Percentiles rank a stretch among this genome's conserved stretches.
phyloP scores from a whole-genome alignment of 2,797 vertebrate species.

The Characodon lateralis region DNA sequence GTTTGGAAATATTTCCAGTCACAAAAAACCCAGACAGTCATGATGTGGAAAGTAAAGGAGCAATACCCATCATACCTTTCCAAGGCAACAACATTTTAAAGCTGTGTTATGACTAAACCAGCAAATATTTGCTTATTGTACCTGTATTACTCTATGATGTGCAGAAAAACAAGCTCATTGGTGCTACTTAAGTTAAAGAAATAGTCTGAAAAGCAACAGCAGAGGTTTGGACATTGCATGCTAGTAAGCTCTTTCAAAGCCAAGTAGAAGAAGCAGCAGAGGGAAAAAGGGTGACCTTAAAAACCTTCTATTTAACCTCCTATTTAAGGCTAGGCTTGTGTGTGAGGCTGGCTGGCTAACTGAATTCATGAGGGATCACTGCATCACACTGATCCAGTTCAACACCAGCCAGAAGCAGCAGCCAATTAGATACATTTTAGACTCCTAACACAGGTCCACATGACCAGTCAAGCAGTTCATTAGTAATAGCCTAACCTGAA shows the following conservation, averaged over 20 bases:
- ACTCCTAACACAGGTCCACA: slow-evolving; percentile 22
- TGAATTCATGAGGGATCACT: slow-evolving; percentile 22
- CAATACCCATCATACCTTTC: too few relatives aligned
- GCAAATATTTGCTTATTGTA: too few relatives aligned
- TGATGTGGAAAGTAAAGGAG: too few relatives aligned
- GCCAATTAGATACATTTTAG: slow-evolving; percentile 23
- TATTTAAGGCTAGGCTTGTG: slow-evolving; percentile 20
- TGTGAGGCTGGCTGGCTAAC: not conserved
- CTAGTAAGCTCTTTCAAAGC: slow-evolving; percentile 14
- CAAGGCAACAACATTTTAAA: not conserved
- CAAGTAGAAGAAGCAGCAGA: slow-evolving; percentile 3
- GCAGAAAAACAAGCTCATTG: slow-evolving; percentile 7
- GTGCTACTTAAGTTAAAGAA: slow-evolving; percentile 21
- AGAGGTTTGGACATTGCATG: slow-evolving; percentile 7
- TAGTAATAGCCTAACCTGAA: slow-evolving; percentile 32
- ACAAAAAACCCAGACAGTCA: not conserved
- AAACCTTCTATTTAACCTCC: not conserved
- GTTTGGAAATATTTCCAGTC: not conserved
- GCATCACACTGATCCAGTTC: slow-evolving; percentile 7
- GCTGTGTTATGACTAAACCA: not conserved
- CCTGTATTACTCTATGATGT: too few relatives aligned
- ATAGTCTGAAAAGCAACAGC: slow-evolving; percentile 8
- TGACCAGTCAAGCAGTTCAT: slow-evolving; percentile 27
- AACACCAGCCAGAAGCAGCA: slow-evolving; percentile 28
- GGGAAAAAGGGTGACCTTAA: not conserved